Percentiles rank a stretch among this genome's conserved stretches.
Evolutionary conservation across 1,140 invertebrate species (phyloP).

Genomic region (Arctopsyche grandis): DNA sequence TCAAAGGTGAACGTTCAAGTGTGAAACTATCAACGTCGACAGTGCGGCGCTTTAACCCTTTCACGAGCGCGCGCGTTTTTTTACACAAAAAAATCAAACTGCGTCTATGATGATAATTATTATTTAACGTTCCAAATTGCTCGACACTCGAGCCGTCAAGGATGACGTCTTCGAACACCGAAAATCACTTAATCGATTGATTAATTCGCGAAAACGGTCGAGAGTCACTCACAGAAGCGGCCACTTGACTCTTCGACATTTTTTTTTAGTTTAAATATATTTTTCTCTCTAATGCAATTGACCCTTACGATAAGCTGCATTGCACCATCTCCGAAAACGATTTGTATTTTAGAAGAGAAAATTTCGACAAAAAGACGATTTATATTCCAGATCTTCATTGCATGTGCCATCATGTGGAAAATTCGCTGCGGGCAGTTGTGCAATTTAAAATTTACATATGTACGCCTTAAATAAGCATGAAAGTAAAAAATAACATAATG

Average conservation of each 20-base stretch:
- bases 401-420: too few relatives aligned
- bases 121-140: background rate
- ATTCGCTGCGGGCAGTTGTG: too few relatives aligned
- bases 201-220: constrained; percentile 17
- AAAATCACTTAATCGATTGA: constrained; percentile 28
- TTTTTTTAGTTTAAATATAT: background rate
- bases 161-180: background rate
- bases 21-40: too few relatives aligned
- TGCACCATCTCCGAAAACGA: background rate
- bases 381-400: too few relatives aligned
- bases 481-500: too few relatives aligned
- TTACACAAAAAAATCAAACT: background rate
- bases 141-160: background rate
- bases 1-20: too few relatives aligned
- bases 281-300: background rate
- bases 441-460: too few relatives aligned
- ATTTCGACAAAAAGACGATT: background rate
- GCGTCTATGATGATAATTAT: background rate
- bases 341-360: background rate
- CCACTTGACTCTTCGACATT: constrained; percentile 11
- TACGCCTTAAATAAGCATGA: too few relatives aligned
- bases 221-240: background rate
- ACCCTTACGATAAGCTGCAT: background rate
- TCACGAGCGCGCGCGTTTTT: background rate
- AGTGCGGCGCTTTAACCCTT: background rate